These are phyloP conservation scores for Manis pentadactyla DNA, from an alignment of 2,797 vertebrate genomes.

Conservation along the genomic window DNA sequence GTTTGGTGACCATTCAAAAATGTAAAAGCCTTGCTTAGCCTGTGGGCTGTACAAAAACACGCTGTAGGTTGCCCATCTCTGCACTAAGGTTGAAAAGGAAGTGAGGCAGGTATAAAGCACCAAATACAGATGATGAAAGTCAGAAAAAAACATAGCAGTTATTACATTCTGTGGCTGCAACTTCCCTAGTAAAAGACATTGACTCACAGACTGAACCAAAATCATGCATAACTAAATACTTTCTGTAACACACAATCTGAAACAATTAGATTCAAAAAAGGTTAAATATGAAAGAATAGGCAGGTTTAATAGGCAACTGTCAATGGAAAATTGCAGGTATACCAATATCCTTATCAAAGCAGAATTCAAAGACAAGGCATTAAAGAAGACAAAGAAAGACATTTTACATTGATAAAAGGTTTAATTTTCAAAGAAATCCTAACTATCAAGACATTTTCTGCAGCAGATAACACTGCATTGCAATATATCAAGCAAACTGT, in stretches of 20 bases:
- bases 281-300: slow-evolving; percentile 24
- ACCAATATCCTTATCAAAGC: slow-evolving; percentile 24
- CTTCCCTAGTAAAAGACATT: not conserved
- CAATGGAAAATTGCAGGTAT: slow-evolving; percentile 32
- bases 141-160: not conserved
- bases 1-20: not conserved
- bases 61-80: not conserved
- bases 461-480: not conserved
- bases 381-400: slow-evolving; percentile 24
- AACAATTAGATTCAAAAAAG: not conserved
- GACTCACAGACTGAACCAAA: not conserved
- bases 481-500: slow-evolving; percentile 35
- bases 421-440: slow-evolving; percentile 57
- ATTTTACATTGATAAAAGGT: slow-evolving; percentile 54
- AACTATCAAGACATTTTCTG: slow-evolving; percentile 48
- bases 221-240: not conserved
- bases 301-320: slow-evolving; percentile 33
- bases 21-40: not conserved
- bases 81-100: not conserved
- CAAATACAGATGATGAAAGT: not conserved
- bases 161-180: not conserved
- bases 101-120: not conserved
- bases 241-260: not conserved
- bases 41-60: not conserved
- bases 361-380: slow-evolving; percentile 42